phyloP scores from a whole-genome alignment of 2,797 vertebrate species.

The Chaenodraco wilsoni region DNA sequence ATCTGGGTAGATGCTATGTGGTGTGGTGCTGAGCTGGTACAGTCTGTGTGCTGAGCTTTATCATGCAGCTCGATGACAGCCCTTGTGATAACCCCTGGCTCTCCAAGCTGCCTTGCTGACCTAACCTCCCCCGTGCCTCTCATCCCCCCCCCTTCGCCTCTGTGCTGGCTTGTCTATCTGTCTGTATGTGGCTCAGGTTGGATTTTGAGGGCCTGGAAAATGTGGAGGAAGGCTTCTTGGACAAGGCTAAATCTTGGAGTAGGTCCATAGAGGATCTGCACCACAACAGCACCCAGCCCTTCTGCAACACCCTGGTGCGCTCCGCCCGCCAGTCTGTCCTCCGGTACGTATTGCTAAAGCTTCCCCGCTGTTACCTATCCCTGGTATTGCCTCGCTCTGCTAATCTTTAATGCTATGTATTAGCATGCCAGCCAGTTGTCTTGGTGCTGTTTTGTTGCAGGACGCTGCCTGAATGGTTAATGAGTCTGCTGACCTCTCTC shows the following conservation, averaged over 20 bases:
- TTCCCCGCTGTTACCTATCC: constrained; percentile 70
- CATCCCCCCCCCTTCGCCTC: constrained; percentile 59
- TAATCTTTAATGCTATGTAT: constrained; percentile 59
- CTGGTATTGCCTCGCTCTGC: constrained; percentile 64
- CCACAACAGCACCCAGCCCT: constrained; percentile 88
- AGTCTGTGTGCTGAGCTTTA: constrained; percentile 70
- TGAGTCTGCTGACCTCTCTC: constrained; percentile 29
- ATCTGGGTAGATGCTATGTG: constrained; percentile 47
- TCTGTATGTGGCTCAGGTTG: constrained; percentile 88
- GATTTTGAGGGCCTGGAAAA: constrained; percentile 96
- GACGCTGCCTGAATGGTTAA: constrained; percentile 28
- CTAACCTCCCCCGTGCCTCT: constrained; percentile 69
- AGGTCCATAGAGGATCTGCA: constrained; percentile 99
- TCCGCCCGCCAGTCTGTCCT: constrained; percentile 94
- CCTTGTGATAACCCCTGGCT: constrained; percentile 70
- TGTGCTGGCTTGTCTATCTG: constrained; percentile 68
- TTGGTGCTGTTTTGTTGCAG: constrained; percentile 33
- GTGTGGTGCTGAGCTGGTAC: constrained; percentile 53
- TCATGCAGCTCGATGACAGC: constrained; percentile 67
- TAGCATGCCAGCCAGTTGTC: constrained; percentile 52
- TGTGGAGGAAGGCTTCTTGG: constrained; percentile 91
- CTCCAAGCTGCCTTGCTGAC: constrained; percentile 68
- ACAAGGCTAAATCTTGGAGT: constrained; percentile 95
- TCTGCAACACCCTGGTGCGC: constrained; percentile 95
- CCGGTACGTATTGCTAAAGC: constrained; percentile 90